phyloP scores from a whole-genome alignment of 2,888 invertebrate species.

The Drosophila fulvimacula region DNA sequence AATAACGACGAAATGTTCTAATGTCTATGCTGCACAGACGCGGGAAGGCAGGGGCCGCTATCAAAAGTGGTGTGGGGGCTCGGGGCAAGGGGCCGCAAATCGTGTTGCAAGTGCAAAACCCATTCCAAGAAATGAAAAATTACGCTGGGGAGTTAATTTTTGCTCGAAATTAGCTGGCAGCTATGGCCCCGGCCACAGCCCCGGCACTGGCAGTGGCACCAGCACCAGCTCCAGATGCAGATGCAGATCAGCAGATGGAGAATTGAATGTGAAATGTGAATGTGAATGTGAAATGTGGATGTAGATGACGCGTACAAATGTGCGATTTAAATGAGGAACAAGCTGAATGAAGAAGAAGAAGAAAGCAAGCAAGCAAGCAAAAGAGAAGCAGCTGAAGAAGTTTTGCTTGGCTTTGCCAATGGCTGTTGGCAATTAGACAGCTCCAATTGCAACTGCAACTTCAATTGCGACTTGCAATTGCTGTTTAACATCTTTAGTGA shows the following conservation, averaged over 20 bases:
- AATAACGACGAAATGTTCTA: conserved; percentile 60
- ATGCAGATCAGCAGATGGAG: conserved; percentile 43
- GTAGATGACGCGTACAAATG: conserved; percentile 70
- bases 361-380: background rate
- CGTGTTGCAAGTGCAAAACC: conserved; percentile 57
- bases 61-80: conserved; percentile 5
- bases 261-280: conserved; percentile 12
- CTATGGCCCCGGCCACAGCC: conserved; percentile 39
- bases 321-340: conserved; percentile 71
- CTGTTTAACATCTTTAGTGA: conserved; percentile 13
- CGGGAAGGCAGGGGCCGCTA: background rate
- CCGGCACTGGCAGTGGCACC: background rate
- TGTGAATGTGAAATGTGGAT: conserved; percentile 32
- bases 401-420: conserved; percentile 6
- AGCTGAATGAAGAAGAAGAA: background rate
- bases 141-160: conserved; percentile 77
- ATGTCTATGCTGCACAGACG: conserved; percentile 55
- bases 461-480: conserved; percentile 3
- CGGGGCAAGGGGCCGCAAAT: conserved; percentile 32
- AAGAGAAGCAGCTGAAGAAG: conserved; percentile 1
- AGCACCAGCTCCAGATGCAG: conserved; percentile 6
- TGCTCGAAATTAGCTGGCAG: conserved; percentile 76
- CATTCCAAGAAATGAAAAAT: conserved; percentile 80
- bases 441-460: conserved; percentile 50
- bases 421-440: conserved; percentile 44